phyloP scores from a whole-genome alignment of 2,113 vertebrate genomes.

The Miniopterus natalensis region DNA sequence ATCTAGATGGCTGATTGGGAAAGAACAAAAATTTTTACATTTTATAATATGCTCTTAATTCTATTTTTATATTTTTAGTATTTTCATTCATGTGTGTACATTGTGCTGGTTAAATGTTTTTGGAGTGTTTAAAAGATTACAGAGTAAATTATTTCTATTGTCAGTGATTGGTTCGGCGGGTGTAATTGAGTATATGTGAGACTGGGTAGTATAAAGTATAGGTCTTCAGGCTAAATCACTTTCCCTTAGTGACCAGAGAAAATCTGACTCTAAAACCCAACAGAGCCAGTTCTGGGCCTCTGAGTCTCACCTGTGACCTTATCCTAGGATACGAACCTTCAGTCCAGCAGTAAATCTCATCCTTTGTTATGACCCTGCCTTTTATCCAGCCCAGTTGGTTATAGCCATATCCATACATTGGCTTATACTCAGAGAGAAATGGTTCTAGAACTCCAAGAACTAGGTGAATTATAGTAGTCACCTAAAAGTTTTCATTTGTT shows the following conservation, averaged over 20 bases:
- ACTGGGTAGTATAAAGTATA: background rate
- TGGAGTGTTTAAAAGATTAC: background rate
- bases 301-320: background rate
- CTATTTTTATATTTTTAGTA: slow-evolving; percentile 10
- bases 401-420: background rate
- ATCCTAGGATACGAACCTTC: background rate
- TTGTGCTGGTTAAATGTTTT: background rate
- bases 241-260: background rate
- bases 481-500: background rate
- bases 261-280: background rate
- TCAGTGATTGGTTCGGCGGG: background rate
- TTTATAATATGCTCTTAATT: background rate
- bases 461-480: background rate
- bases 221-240: background rate
- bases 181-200: background rate
- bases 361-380: background rate
- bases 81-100: background rate
- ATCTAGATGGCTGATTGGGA: background rate
- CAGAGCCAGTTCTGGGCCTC: background rate
- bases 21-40: background rate
- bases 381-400: background rate
- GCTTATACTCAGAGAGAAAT: background rate
- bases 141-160: background rate
- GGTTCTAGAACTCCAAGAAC: background rate
- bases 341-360: background rate